phyloP scores from a whole-genome alignment of 2,797 vertebrate genomes.

The Chaetophractus vellerosus region DNA sequence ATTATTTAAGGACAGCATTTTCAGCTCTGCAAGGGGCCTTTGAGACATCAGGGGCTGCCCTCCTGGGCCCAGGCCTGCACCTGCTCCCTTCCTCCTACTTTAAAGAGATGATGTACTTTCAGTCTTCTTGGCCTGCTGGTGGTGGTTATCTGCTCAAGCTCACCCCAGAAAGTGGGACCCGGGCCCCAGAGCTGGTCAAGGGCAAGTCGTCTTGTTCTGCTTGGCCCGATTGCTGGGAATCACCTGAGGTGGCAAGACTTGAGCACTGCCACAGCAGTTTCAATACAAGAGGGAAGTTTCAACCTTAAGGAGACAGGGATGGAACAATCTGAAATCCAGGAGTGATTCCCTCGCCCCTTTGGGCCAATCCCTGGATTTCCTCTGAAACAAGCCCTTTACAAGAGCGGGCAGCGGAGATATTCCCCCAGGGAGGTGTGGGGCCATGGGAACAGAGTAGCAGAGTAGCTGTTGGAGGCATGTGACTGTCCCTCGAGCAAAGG shows the following conservation, averaged over 20 bases:
- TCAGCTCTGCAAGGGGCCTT: neutral
- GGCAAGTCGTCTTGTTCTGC: neutral
- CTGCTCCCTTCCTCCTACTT: neutral
- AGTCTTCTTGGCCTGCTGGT: neutral
- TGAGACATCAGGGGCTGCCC: neutral
- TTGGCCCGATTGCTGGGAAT: neutral
- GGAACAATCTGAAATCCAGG: neutral
- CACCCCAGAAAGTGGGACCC: neutral
- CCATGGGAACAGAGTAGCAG: accelerated
- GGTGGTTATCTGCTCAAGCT: accelerated
- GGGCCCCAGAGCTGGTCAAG: neutral
- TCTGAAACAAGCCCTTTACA: neutral
- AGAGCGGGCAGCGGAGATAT: too few species aligned
- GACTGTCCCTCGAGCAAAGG: neutral
- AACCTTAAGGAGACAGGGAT: neutral
- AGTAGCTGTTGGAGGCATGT: neutral
- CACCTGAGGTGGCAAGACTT: neutral
- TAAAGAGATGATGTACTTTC: accelerated
- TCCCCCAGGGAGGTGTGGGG: neutral
- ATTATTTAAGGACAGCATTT: neutral
- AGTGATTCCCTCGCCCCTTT: accelerated
- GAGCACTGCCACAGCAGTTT: neutral
- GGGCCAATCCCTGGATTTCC: neutral
- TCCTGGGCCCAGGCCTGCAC: neutral
- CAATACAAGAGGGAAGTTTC: neutral